Conservation (phyloP, 2,113 vertebrate genomes). For the Paracanthobrama guichenoti region DNA sequence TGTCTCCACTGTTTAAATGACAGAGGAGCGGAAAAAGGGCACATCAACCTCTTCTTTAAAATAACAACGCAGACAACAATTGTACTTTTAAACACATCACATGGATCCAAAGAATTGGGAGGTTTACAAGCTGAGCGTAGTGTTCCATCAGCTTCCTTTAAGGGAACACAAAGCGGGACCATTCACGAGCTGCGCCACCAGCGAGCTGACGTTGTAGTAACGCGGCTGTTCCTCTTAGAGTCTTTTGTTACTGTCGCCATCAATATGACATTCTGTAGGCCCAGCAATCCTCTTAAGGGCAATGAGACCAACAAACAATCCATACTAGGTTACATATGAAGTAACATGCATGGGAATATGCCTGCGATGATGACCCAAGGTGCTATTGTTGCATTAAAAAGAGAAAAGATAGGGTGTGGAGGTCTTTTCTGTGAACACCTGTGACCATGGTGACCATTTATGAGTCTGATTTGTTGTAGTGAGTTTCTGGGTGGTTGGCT, state of each 20-base stretch:
- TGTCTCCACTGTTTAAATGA: constrained; percentile 61
- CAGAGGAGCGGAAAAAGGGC: constrained; percentile 54
- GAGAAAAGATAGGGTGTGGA: constrained; percentile 39
- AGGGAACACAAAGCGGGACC: constrained; percentile 64
- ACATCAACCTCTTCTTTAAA: constrained; percentile 64
- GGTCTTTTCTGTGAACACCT: constrained; percentile 46
- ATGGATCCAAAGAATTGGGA: constrained; percentile 63
- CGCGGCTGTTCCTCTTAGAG: constrained; percentile 50
- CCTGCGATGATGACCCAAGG: background rate
- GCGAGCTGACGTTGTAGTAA: constrained; percentile 17
- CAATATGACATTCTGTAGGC: constrained; percentile 34
- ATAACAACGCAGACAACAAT: constrained; percentile 67
- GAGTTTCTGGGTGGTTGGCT: constrained; percentile 22
- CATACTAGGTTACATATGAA: constrained; percentile 34
- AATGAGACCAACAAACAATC: constrained; percentile 25
- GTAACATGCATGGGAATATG: background rate
- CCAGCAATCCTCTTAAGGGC: constrained; percentile 30
- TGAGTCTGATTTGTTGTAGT: constrained; percentile 26
- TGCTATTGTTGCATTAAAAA: constrained; percentile 30
- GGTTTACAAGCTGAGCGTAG: constrained; percentile 54
- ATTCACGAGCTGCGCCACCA: constrained; percentile 54
- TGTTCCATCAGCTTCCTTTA: constrained; percentile 63
- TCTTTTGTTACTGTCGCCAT: constrained; percentile 55
- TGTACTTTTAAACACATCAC: constrained; percentile 63
- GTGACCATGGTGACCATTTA: constrained; percentile 37